Evolutionary conservation across 2,888 invertebrate genomes (phyloP).

Genomic region (Sesia bembeciformis): DNA sequence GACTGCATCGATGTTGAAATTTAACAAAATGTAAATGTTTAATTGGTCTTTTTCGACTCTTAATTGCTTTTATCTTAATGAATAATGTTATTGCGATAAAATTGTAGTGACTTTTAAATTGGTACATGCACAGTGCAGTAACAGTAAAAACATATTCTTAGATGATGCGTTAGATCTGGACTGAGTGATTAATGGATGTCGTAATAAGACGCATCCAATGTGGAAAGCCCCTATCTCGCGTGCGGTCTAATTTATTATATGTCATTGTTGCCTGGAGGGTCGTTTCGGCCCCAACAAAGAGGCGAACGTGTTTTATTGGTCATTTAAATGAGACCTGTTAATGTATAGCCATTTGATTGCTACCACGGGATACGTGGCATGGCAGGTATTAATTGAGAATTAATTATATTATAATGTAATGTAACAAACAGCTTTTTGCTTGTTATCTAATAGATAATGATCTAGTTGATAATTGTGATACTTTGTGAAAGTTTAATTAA

Average conservation of each 20-base stretch:
- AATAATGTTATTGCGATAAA: too few species aligned
- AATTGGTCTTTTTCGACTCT: background rate
- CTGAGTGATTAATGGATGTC: too few species aligned
- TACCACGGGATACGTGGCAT: background rate
- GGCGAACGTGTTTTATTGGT: background rate
- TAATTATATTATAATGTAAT: background rate
- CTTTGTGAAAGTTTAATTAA: too few species aligned
- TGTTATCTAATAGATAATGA: too few species aligned
- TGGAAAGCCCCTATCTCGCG: background rate
- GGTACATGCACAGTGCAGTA: too few species aligned
- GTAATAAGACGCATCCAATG: too few species aligned
- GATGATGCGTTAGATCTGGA: too few species aligned
- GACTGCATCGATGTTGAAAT: background rate
- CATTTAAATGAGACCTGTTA: background rate
- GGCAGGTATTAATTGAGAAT: background rate
- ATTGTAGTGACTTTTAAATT: too few species aligned
- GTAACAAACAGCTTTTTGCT: too few species aligned
- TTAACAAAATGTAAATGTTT: background rate
- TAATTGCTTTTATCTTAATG: too few species aligned
- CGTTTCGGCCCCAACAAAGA: background rate
- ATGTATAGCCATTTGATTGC: background rate
- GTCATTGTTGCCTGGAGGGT: background rate
- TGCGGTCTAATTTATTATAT: background rate
- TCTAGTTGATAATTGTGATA: too few species aligned
- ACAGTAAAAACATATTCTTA: too few species aligned